Evolutionary conservation across 2,797 vertebrate species (phyloP).

Genomic region (Xerus rutilus): DNA sequence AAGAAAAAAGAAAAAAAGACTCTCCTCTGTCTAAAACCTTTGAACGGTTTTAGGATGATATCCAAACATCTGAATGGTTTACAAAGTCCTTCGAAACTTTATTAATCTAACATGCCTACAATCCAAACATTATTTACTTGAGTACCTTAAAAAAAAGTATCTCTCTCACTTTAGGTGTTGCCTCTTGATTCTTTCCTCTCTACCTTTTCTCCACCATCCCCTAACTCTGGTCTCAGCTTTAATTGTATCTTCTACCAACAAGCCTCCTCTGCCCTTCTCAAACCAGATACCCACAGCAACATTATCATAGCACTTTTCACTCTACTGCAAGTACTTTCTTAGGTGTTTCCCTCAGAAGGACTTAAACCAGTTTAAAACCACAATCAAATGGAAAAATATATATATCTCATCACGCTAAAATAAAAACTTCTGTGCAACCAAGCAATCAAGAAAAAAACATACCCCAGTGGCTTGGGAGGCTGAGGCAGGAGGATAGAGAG

Average conservation of each 20-base stretch:
- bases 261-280: neutral
- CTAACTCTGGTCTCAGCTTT: neutral
- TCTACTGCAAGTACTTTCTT: neutral
- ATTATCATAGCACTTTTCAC: neutral
- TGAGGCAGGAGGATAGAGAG: too few species aligned
- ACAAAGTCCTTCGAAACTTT: neutral
- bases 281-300: neutral
- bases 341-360: neutral
- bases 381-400: neutral
- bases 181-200: neutral
- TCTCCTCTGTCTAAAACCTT: neutral
- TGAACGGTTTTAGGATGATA: neutral
- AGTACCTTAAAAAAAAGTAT: neutral
- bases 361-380: neutral
- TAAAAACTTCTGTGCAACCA: neutral
- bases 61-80: neutral
- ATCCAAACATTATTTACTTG: neutral
- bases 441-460: slow-evolving; percentile 1
- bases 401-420: neutral
- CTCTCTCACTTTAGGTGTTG: neutral
- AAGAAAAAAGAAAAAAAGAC: too few species aligned
- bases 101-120: neutral
- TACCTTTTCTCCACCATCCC: neutral
- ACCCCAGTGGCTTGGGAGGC: too few species aligned
- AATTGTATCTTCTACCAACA: neutral